These are phyloP conservation scores for Nasonia giraulti DNA, from an alignment of 1,140 invertebrate genomes.

Conservation along the genomic window DNA sequence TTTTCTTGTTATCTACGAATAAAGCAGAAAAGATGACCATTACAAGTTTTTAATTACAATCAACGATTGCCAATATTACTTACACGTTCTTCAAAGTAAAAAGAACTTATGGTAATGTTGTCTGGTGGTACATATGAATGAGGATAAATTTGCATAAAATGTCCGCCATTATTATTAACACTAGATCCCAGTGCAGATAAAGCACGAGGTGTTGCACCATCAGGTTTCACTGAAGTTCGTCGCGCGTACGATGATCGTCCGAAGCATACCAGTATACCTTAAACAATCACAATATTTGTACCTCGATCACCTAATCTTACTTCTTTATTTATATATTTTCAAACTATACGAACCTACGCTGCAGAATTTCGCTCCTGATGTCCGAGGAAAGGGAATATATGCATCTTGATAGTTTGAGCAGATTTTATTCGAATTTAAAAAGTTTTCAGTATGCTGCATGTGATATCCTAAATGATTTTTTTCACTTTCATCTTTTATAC, in stretches of 20 bases:
- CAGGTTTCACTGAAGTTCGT: slow-evolving; percentile 80
- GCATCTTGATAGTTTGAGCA: slow-evolving; percentile 79
- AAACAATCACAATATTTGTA: slow-evolving; percentile 23
- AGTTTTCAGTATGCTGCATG: slow-evolving; percentile 70
- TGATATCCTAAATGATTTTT: slow-evolving; percentile 65
- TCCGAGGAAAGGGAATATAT: slow-evolving; percentile 95
- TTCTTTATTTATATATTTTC: slow-evolving; percentile 6
- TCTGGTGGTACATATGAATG: slow-evolving; percentile 73
- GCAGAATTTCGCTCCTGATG: slow-evolving; percentile 94
- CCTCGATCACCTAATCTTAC: slow-evolving; percentile 5
- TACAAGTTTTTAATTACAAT: background rate
- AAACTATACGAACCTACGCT: slow-evolving; percentile 79
- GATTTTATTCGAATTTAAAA: slow-evolving; percentile 67
- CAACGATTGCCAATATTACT: slow-evolving; percentile 59
- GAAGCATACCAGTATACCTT: slow-evolving; percentile 88
- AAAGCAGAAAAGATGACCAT: slow-evolving; percentile 22
- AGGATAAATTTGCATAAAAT: slow-evolving; percentile 73
- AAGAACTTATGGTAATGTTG: slow-evolving; percentile 80
- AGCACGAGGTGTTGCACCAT: slow-evolving; percentile 84
- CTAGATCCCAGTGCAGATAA: slow-evolving; percentile 82
- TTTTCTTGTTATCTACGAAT: slow-evolving; percentile 67
- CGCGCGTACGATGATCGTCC: slow-evolving; percentile 85
- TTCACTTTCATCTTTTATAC: slow-evolving; percentile 71
- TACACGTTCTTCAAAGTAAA: slow-evolving; percentile 88
- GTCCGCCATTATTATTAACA: slow-evolving; percentile 66